Evolutionary conservation across 2,888 invertebrate species (phyloP), one percentile per base, ranked within the genome.

Genomic region (Clusia tigrina): DNA sequence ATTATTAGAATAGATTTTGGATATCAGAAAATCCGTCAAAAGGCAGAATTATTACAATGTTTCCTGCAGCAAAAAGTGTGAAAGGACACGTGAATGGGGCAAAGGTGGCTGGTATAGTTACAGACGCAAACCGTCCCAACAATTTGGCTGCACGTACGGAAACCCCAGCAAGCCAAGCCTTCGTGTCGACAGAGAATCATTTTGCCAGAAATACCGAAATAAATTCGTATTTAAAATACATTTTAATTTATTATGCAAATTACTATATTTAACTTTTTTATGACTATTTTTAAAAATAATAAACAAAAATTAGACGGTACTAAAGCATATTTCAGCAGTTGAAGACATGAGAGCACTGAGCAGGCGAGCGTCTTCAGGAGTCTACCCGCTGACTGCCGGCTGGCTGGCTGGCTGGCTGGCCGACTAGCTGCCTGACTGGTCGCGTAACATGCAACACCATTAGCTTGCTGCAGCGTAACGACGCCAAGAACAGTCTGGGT

Each of bases 121-220:
- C 5, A 5, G 12, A 5, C 32, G 32, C 32, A 12, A 32, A 5
- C 32, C 32, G 5, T 32, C 12, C 32, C 5, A 32, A n/a, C n/a
- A n/a, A n/a, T n/a, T n/a, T n/a, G n/a, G n/a, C n/a, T n/a, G n/a
- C n/a, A n/a, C n/a, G n/a, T n/a, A n/a, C n/a, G n/a, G n/a, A n/a
- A n/a, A n/a, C n/a, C n/a, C n/a, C n/a, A n/a, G n/a, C n/a, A n/a
- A 32, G 32, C 15, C 9, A 42, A n/a, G 42, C n/a, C 12, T 42
- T 6, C 42, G 42, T 42, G 42, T n/a, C 42, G n/a, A 3, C 42
- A 42, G n/a, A n/a, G n/a, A 42, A 42, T 6, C 42, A 42, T 42
- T 42, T 42, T 12, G 42, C n/a, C 42, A 42, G 32, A 42, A 42
- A 42, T 42, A n/a, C 32, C n/a, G n/a, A 32, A n/a, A 42, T n/a